Conservation (phyloP, 2,888 invertebrate species). For the Xiphydria camelus region DNA sequence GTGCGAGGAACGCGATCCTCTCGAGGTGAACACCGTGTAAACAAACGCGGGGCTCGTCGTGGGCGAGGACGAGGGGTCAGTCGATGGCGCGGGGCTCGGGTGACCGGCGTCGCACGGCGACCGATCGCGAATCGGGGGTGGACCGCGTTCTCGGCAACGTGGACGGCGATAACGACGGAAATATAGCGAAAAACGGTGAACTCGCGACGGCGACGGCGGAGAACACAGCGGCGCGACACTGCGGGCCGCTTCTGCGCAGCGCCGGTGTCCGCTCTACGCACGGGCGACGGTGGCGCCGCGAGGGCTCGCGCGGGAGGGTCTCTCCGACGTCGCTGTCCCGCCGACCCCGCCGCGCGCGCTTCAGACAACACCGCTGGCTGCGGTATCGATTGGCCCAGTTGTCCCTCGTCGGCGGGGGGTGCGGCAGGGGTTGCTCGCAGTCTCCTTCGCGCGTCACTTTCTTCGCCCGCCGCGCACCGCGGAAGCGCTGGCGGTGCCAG, state of each 20-base stretch:
- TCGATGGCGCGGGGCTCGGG: conserved; percentile 5
- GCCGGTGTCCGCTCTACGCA: conserved; percentile 1
- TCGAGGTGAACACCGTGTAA: too few species aligned
- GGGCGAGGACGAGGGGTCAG: conserved; percentile 10
- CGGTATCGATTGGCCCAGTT: conserved; percentile 53
- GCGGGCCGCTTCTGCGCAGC: conserved; percentile 35
- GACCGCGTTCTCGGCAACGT: conserved; percentile 1
- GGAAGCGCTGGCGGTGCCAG: too few species aligned
- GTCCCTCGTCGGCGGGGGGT: conserved; percentile 47
- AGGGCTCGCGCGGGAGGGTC: conserved; percentile 19
- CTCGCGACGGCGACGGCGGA: conserved; percentile 12
- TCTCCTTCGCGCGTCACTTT: too few species aligned
- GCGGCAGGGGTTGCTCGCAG: too few species aligned
- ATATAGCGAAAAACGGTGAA: conserved; percentile 32
- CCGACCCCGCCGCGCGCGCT: conserved; percentile 10
- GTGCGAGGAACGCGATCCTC: too few species aligned
- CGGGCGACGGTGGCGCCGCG: conserved; percentile 23
- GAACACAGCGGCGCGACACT: conserved; percentile 34
- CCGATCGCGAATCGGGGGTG: conserved; percentile 1
- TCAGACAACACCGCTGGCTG: conserved; percentile 20
- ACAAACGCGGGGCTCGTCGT: too few species aligned
- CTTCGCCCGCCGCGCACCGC: too few species aligned
- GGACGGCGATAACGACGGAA: conserved; percentile 20
- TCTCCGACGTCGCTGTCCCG: conserved; percentile 17
- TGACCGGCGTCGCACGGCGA: conserved; percentile 12